phyloP scores from a whole-genome alignment of 2,797 vertebrate genomes.

The Fistularia commersonii region DNA sequence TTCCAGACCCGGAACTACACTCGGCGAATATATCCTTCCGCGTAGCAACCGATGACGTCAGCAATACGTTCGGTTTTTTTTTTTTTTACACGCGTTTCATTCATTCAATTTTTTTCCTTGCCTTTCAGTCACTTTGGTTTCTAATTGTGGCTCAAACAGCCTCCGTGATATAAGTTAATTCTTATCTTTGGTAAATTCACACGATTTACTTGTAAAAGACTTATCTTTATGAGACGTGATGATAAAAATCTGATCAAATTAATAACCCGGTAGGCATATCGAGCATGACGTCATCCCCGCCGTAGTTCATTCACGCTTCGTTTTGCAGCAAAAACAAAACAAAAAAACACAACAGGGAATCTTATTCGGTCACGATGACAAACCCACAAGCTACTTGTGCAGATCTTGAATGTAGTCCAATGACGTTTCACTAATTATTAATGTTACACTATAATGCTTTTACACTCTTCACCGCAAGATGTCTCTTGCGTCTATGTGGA shows the following conservation, averaged over 20 bases:
- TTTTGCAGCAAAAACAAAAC: no score
- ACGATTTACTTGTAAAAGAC: no score
- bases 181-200: no score
- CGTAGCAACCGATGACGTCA: constrained; percentile 55
- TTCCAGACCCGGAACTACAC: constrained; percentile 63
- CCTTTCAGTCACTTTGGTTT: constrained; percentile 9
- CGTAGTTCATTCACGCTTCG: no score
- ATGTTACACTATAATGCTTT: background rate
- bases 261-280: no score
- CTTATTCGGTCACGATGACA: no score
- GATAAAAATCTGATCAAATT: no score
- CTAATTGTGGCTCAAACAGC: background rate
- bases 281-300: no score
- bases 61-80: constrained; percentile 9
- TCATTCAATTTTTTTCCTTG: constrained; percentile 29
- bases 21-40: constrained; percentile 57
- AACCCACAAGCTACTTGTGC: no score
- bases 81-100: constrained; percentile 14
- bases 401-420: background rate
- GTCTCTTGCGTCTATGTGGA: constrained; percentile 16
- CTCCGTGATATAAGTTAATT: no score
- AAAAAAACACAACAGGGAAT: no score
- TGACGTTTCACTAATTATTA: background rate
- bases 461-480: constrained; percentile 23
- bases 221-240: no score